A percentile compares a stretch with the other conserved stretches of the same genome.
Conservation (phyloP, 2,113 vertebrate species). For the Galemys pyrenaicus region DNA sequence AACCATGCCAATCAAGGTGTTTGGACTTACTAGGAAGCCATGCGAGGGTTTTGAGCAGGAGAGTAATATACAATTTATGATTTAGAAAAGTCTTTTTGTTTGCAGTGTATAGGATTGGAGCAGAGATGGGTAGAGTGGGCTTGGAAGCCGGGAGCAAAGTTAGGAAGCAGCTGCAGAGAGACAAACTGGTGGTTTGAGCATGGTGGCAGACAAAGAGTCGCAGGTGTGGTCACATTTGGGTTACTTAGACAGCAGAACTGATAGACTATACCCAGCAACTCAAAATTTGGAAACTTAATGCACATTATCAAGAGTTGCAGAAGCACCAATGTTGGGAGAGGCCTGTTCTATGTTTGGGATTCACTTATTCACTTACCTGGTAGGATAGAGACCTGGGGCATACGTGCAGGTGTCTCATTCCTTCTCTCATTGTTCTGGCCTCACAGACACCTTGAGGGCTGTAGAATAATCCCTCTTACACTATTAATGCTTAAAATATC, state of each 20-base stretch:
- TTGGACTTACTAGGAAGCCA: neutral
- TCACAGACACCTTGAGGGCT: neutral
- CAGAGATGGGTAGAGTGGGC: fast-evolving
- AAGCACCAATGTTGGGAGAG: neutral
- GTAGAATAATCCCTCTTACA: no score
- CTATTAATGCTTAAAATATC: neutral
- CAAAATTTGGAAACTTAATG: neutral
- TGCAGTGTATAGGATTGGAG: neutral
- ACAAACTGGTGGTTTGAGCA: fast-evolving
- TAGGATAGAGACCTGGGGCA: neutral
- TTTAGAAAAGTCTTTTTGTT: neutral
- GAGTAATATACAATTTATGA: neutral
- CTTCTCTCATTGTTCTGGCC: neutral
- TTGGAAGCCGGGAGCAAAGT: neutral
- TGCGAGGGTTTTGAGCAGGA: neutral
- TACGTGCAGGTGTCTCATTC: neutral
- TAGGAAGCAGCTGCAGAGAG: neutral
- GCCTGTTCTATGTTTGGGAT: fast-evolving
- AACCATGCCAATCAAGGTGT: neutral
- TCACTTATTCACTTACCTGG: neutral
- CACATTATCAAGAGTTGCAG: neutral
- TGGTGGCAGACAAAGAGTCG: neutral
- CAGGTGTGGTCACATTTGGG: fast-evolving
- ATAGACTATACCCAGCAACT: neutral
- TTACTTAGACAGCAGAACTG: no score